Evolutionary conservation across 2,797 vertebrate genomes (phyloP), one percentile per base, ranked within the genome.

Genomic region (Sternotherus odoratus): DNA sequence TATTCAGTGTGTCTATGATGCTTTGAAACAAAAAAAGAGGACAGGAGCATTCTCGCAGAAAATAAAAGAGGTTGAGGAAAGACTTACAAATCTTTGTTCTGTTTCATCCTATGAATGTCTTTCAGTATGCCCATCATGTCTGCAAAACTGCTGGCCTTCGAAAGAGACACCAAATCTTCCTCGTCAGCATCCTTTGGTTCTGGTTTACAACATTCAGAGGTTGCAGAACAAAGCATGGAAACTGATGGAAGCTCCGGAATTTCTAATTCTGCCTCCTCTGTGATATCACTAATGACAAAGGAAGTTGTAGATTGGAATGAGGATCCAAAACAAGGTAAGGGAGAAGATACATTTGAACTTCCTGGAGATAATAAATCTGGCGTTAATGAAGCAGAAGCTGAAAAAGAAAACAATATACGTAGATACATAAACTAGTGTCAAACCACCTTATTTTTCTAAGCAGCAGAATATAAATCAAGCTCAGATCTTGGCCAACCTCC

Each of bases 101-200:
- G 99, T 97, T 99, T 99, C 98, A 99, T 99, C 96, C 99, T 98
- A 84, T 99, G 99, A 97, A 99, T 99, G 97, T 99, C 99, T 95
- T 99, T 99, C 90, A 99, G 98, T 91, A 99, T 99, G 93, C 99
- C 99, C 99, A 99, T 99, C 97, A 99, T 99, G 83, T 99, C 99
- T 3, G 99, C 99, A 93, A 99, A 99, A 95, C 99, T 99, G 96
- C 99, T 99, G 97, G 99, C 99, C 98, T 99, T 99, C 46, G 99
- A 99, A 2, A 99, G 98, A 1, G 99, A 99, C 86, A 99, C 97
- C 0, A 99, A 99, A 85, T 99, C 99, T 86, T 99, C 99, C 57
- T 99, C 99, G 1, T 99, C 98, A 43, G 99, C 99, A 84, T 98
- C 97, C 89, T 95, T 97, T 17, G 97, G 95, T 49, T 98, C 98